These are phyloP conservation scores for Nysson spinosus DNA, from an alignment of 2,888 invertebrate species.

Conservation along the genomic window DNA sequence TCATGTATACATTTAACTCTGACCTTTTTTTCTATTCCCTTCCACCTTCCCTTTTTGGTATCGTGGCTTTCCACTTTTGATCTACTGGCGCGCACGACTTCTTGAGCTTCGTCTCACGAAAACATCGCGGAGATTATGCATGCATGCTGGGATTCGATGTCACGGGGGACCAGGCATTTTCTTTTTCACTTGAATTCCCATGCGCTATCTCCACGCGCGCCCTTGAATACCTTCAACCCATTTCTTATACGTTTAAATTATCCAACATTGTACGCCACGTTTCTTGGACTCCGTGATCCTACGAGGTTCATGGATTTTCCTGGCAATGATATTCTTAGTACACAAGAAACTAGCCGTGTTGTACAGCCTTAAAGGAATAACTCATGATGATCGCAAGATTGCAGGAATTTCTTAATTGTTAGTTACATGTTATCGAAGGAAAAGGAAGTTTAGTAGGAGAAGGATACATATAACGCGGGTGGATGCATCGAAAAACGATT, in stretches of 20 bases:
- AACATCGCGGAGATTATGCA: slow-evolving; percentile 50
- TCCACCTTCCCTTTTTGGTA: neutral
- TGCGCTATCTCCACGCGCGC: neutral
- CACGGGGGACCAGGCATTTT: slow-evolving; percentile 20
- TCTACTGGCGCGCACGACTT: slow-evolving; percentile 33
- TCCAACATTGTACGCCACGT: neutral
- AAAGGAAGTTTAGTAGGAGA: neutral
- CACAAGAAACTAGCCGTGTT: no score
- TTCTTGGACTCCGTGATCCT: neutral
- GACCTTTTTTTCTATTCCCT: neutral
- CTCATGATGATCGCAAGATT: no score
- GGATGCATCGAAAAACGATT: slow-evolving; percentile 38
- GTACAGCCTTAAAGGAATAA: no score
- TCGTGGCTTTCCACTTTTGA: slow-evolving; percentile 44
- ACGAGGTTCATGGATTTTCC: neutral
- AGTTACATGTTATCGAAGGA: no score
- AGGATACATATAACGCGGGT: slow-evolving; percentile 2
- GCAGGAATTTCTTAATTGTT: no score
- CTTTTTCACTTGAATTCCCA: slow-evolving; percentile 33
- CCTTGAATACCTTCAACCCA: slow-evolving; percentile 22
- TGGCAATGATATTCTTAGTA: no score
- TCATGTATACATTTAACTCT: neutral
- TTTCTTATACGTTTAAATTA: neutral
- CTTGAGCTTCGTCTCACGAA: slow-evolving; percentile 51
- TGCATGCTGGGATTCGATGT: slow-evolving; percentile 54